Percentiles rank a stretch among this genome's conserved stretches.
Evolutionary conservation across 2,888 invertebrate species (phyloP).

Genomic region (Diarsia dahlii): DNA sequence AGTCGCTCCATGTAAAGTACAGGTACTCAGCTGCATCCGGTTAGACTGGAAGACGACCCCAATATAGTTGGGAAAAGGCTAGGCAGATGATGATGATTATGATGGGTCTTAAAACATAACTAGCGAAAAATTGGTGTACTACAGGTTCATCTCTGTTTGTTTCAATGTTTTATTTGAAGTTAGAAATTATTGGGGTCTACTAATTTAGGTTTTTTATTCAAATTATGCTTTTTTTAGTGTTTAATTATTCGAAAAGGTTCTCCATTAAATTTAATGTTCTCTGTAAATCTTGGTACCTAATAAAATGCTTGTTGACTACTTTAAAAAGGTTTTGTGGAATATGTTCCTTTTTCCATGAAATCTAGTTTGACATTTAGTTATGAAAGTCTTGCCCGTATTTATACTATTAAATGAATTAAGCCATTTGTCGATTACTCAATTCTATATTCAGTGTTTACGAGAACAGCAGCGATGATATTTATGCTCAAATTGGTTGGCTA

Average conservation of each 20-base stretch:
- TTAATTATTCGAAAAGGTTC: constrained; percentile 35
- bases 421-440: neutral
- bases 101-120: too few species aligned
- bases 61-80: too few species aligned
- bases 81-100: too few species aligned
- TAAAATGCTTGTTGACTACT: constrained; percentile 7
- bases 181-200: constrained; percentile 27
- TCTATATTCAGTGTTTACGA: neutral
- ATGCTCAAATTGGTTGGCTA: too few species aligned
- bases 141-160: neutral
- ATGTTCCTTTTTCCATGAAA: neutral
- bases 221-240: constrained; percentile 24
- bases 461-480: too few species aligned
- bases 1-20: too few species aligned
- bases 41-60: too few species aligned
- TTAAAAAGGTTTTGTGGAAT: neutral
- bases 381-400: neutral
- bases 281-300: constrained; percentile 30
- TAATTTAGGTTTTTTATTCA: constrained; percentile 26
- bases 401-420: neutral
- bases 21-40: too few species aligned
- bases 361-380: neutral
- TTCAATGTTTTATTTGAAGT: constrained; percentile 19
- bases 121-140: too few species aligned
- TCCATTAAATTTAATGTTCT: constrained; percentile 24